phyloP scores from a whole-genome alignment of 2,888 invertebrate species.

The Philereme vetulata region DNA sequence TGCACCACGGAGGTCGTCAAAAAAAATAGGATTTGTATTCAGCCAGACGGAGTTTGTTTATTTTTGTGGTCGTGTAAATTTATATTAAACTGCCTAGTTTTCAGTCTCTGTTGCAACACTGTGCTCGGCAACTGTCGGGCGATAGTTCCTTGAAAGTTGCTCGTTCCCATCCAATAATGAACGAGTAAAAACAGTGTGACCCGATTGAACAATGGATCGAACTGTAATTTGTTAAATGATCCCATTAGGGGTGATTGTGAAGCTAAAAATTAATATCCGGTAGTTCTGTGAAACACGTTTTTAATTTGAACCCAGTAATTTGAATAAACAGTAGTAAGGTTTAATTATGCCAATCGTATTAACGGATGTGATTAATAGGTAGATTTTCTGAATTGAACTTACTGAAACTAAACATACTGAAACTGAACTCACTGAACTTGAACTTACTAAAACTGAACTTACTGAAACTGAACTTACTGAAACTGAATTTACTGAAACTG shows the following conservation, averaged over 20 bases:
- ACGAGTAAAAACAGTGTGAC: slow-evolving; percentile 35
- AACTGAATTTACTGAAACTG: too few species aligned
- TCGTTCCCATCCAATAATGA: slow-evolving; percentile 9
- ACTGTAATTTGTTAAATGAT: slow-evolving; percentile 46
- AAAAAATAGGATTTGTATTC: too few species aligned
- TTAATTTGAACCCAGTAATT: slow-evolving; percentile 47
- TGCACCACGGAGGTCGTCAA: too few species aligned
- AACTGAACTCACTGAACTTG: too few species aligned
- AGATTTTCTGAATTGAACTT: slow-evolving; percentile 1
- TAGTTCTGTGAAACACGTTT: slow-evolving; percentile 46
- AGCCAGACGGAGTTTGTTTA: too few species aligned
- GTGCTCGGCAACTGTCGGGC: background rate
- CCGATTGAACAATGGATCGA: slow-evolving; percentile 48
- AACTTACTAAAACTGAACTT: too few species aligned
- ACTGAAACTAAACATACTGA: slow-evolving; percentile 9
- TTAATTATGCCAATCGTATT: background rate
- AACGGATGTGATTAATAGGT: background rate
- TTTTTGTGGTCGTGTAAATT: too few species aligned
- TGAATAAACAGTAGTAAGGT: slow-evolving; percentile 3
- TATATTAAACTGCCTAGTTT: too few species aligned
- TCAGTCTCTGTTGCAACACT: too few species aligned
- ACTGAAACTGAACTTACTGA: too few species aligned
- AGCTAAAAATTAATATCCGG: slow-evolving; percentile 62
- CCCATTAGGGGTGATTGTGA: slow-evolving; percentile 55
- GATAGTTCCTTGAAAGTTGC: slow-evolving; percentile 12